Conservation (phyloP, 2,113 vertebrate genomes). For the Calidris pygmaea region DNA sequence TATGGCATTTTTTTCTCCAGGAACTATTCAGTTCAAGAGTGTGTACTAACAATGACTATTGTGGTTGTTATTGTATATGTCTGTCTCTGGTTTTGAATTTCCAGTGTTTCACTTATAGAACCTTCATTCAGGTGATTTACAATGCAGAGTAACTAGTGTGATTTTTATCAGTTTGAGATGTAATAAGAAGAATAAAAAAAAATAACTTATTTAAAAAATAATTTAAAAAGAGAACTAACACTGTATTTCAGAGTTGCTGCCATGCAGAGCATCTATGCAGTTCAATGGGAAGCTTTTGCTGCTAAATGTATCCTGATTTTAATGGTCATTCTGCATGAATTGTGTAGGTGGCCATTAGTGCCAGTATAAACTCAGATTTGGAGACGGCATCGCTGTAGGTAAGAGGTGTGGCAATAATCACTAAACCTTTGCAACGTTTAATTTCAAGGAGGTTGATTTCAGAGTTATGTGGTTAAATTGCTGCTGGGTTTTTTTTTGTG, state of each 20-base stretch:
- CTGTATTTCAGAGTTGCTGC: not conserved
- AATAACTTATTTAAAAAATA: fast-evolving
- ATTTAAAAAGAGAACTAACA: not conserved
- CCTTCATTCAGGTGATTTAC: not conserved
- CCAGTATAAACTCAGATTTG: not conserved
- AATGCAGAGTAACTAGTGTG: not conserved
- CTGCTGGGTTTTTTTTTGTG: not conserved
- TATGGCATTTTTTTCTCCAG: not conserved
- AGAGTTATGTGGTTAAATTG: not conserved
- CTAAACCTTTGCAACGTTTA: not conserved
- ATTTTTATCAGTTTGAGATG: not conserved
- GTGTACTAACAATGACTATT: not conserved
- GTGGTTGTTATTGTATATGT: not conserved
- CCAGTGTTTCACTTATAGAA: not conserved
- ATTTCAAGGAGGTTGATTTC: not conserved
- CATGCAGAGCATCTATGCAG: not conserved
- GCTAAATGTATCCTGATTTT: not conserved
- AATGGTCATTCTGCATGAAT: not conserved
- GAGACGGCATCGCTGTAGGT: not conserved
- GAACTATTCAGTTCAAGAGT: not conserved
- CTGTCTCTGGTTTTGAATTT: not conserved
- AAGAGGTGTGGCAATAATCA: not conserved
- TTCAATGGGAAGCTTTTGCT: not conserved
- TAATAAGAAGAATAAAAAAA: not conserved
- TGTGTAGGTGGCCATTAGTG: not conserved